These are phyloP conservation scores for Thamnophis sirtalis DNA, from an alignment of 2,113 vertebrate genomes.

Conservation along the genomic window DNA sequence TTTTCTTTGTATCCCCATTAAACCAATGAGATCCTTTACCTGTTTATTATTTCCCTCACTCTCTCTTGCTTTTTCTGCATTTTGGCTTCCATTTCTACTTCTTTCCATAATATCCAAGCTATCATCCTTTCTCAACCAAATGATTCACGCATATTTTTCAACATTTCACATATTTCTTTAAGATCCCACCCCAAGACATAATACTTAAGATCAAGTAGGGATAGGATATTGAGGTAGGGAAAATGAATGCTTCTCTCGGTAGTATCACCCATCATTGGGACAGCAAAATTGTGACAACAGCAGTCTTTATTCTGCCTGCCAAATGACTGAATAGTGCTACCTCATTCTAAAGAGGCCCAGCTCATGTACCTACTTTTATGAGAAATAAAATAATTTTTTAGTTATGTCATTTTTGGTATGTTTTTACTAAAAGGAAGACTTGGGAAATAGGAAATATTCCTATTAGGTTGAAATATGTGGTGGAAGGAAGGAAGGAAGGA, in stretches of 20 bases:
- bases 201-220: neutral
- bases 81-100: too few species aligned
- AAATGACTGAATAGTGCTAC: neutral
- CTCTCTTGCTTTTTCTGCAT: too few species aligned
- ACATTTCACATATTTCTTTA: too few species aligned
- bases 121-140: too few species aligned
- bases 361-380: neutral
- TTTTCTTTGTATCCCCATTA: too few species aligned
- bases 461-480: neutral
- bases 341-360: neutral
- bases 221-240: neutral
- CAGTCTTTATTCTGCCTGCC: neutral
- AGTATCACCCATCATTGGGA: neutral
- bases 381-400: neutral
- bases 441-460: neutral
- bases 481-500: neutral
- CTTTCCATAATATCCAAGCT: too few species aligned
- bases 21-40: too few species aligned
- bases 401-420: neutral
- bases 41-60: too few species aligned
- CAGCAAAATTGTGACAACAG: neutral
- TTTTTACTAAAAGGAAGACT: neutral
- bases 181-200: neutral
- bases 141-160: too few species aligned
- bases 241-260: neutral